Evolutionary conservation across 2,888 invertebrate species (phyloP), one percentile per base, ranked within the genome.

Genomic region (Agonum fuliginosum): DNA sequence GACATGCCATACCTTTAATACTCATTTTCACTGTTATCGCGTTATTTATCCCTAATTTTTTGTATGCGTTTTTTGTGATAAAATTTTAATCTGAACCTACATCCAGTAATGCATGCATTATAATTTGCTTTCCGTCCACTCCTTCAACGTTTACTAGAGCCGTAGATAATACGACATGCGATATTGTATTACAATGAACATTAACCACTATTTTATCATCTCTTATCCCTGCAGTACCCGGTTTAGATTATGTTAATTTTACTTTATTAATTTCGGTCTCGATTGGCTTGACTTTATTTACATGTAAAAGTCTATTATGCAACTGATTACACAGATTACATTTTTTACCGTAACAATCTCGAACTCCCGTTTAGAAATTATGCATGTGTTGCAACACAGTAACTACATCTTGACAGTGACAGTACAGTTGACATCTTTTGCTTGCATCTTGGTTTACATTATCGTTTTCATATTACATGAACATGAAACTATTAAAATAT

Each of bases 41-140:
- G 3, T 37, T 67, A 17, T 67, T 67, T 37, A 67, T 0, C 2
- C 37, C 37, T 22, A 67, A 67, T 14, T 65, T 65, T 10, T 19
- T 34, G 6, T 17, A 37, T 22, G 17, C 20, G 12, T 19, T 22
- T 37, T 34, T 41, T 10, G 67, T 67, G 2, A 67, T 67, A 67
- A 67, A 67, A 19, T 67, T 37, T 1, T 37, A 41, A 37, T 67
- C 37, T 6, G 67, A 67, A n/a, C 41, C 22, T 12, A 19, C 19
- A 67, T 67, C 41, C 17, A 22, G 12, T 14, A 67, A 41, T 17
- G 41, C 2, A 6, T 22, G 3, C 54, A 54, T 4, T 22, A 22
- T 54, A 4, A 54, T 22, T 1, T 3, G 3, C 2, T 19, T 54
- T 2, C 8, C 24, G 5, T 3, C n/a, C 1, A 3, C 1, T n/a